phyloP scores from a whole-genome alignment of 1,140 invertebrate species.

The Ceratosolen fusciceps region DNA sequence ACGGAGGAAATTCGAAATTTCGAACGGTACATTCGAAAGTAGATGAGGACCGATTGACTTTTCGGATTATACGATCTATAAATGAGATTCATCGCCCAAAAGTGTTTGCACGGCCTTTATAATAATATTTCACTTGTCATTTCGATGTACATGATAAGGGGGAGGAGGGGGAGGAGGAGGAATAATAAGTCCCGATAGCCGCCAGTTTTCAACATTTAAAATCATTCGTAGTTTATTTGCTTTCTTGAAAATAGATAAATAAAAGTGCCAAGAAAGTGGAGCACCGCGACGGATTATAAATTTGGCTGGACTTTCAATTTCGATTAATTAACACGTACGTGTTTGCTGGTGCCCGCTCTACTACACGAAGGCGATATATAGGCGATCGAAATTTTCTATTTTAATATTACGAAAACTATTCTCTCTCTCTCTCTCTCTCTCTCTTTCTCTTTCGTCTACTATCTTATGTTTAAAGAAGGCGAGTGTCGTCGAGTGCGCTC shows the following conservation, averaged over 20 bases:
- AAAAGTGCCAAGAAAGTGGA: constrained; percentile 14
- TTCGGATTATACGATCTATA: background rate
- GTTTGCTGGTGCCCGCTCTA: no score
- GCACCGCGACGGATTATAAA: background rate
- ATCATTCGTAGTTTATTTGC: background rate
- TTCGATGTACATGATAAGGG: no score
- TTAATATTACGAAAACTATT: no score
- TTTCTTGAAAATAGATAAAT: constrained; percentile 8
- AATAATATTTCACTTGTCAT: no score
- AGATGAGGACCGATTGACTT: background rate
- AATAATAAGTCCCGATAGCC: background rate
- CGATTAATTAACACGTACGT: background rate
- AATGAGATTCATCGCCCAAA: background rate
- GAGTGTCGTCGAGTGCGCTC: no score
- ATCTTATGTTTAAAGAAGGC: no score
- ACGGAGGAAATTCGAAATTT: background rate
- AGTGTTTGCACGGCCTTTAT: background rate
- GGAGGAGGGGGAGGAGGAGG: background rate
- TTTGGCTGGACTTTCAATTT: background rate
- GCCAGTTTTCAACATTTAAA: background rate
- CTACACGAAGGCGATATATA: no score
- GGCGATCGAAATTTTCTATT: no score
- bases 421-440: no score
- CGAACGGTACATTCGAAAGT: constrained; percentile 17
- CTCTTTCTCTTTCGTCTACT: no score